Percentiles rank a stretch among this genome's conserved stretches.
Evolutionary conservation across 64 coral and sea anemone species (phyloP).

Genomic region (Actinia equina): DNA sequence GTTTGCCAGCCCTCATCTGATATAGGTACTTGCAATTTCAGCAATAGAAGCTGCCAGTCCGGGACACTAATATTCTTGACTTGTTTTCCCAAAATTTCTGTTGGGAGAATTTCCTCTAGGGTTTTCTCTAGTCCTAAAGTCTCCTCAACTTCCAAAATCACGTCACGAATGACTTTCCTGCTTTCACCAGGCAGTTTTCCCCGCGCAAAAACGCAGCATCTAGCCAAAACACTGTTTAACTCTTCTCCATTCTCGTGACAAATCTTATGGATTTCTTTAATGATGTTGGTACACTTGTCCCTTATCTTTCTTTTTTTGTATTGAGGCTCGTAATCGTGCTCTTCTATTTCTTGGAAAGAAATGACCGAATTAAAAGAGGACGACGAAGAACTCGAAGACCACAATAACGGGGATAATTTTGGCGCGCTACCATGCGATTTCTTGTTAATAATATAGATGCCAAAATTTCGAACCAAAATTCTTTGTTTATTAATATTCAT

Average conservation of each 20-base stretch:
- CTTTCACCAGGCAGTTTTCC: not conserved
- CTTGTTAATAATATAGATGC: too few species aligned
- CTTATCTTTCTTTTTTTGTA: not conserved
- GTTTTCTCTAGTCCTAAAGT: not conserved
- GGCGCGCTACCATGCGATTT: not conserved
- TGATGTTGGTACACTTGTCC: not conserved
- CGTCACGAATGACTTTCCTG: not conserved
- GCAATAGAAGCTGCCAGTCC: constrained; percentile 6
- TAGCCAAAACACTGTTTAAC: not conserved
- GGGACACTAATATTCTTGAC: constrained; percentile 11
- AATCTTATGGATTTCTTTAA: constrained; percentile 3
- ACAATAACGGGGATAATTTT: not conserved
- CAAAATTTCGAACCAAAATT: too few species aligned
- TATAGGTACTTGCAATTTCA: constrained; percentile 22
- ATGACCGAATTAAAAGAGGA: not conserved
- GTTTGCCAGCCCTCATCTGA: constrained; percentile 21
- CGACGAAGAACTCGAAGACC: not conserved
- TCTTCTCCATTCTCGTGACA: not conserved
- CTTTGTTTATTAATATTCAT: too few species aligned
- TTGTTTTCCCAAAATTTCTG: not conserved
- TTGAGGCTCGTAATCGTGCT: not conserved
- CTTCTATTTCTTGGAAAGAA: constrained; percentile 16
- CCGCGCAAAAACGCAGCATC: not conserved
- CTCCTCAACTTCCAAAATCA: not conserved
- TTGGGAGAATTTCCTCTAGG: not conserved